Conservation (phyloP, 2,888 invertebrate species). For the Mellilla xanthometata region DNA sequence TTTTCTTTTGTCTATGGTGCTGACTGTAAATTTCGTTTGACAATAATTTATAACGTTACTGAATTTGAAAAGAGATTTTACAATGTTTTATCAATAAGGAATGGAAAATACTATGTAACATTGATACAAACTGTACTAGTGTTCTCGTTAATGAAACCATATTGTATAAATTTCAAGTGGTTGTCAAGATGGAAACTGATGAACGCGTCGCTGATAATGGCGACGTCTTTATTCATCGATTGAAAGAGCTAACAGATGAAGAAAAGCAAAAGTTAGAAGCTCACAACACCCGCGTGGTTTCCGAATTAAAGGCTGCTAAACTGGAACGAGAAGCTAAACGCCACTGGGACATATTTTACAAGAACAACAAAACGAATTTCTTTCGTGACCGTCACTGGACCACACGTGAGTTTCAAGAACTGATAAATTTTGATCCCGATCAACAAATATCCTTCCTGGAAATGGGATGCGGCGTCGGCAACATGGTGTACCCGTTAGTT, state of each 20-base stretch:
- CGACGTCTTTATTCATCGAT: constrained; percentile 59
- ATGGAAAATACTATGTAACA: no score
- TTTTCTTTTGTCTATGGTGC: no score
- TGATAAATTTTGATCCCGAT: constrained; percentile 81
- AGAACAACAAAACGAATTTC: constrained; percentile 95
- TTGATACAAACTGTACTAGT: no score
- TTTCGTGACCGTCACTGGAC: constrained; percentile 99
- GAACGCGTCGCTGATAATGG: constrained; percentile 43
- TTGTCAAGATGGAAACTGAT: constrained; percentile 63
- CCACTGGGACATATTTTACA: constrained; percentile 98
- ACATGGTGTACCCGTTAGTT: constrained; percentile 95
- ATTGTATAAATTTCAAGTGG: not conserved
- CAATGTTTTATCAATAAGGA: no score
- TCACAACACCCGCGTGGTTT: constrained; percentile 83
- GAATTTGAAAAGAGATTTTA: no score
- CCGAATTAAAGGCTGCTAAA: constrained; percentile 88
- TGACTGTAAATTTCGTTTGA: no score
- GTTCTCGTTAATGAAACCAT: no score
- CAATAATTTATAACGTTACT: no score
- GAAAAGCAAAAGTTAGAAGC: constrained; percentile 84
- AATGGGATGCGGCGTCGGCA: constrained; percentile 98
- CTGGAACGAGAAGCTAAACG: constrained; percentile 92
- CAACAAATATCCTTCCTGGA: constrained; percentile 87
- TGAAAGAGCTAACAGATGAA: constrained; percentile 80
- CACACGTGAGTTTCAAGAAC: constrained; percentile 94